Base-by-base conservation (phyloP, 2,113 vertebrate genomes). In the Pseudorasbora parva region DNA sequence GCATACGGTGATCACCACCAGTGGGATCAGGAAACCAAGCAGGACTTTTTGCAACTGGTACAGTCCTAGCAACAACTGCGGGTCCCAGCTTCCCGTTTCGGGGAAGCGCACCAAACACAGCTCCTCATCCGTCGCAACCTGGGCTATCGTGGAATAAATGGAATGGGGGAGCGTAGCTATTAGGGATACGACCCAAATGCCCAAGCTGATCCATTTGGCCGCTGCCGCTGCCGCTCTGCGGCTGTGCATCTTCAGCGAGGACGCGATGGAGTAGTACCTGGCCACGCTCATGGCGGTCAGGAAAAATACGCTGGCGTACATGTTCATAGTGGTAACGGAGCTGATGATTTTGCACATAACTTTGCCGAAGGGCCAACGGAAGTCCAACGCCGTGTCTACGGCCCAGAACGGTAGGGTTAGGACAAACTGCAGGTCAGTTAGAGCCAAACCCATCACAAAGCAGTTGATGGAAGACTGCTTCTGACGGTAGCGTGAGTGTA, bases 331-430 rank as follows among this genome's bases (percentile, higher is more conserved):
- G 23, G 94, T 95, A 85, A 95, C 93, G 2, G 94, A 94, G 78
- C 93, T 93, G 82, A 96, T 86, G 41, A 96, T 92, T 88, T 96
- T 96, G 83, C 95, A 95, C 95, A 96, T 95, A 27, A 94, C 86
- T 0, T 90, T 89, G 14, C 95, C 95, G 45, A 96, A 96, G 0
- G 94, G 95, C 95, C 95, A 96, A 71, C 95, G 94, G 88, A 95
- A 95, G 88, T 95, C 95, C 90, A 96, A 83, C 4, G 93, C 94
- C 0, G 93, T 95, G 90, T 96, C 95, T 78, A 93, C 92, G 0
- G 95, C 95, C 95, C 95, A 95, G 89, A 96, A 96, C 4, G 95
- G 95, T 37, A 96, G 81, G 0, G 95, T 95, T 73, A 95, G 89
- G 15, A 95, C 95, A 68, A 96, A 96, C 88, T 96, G 95, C 19